Base-by-base conservation (phyloP, 2,888 invertebrate species). In the Oligia strigilis region DNA sequence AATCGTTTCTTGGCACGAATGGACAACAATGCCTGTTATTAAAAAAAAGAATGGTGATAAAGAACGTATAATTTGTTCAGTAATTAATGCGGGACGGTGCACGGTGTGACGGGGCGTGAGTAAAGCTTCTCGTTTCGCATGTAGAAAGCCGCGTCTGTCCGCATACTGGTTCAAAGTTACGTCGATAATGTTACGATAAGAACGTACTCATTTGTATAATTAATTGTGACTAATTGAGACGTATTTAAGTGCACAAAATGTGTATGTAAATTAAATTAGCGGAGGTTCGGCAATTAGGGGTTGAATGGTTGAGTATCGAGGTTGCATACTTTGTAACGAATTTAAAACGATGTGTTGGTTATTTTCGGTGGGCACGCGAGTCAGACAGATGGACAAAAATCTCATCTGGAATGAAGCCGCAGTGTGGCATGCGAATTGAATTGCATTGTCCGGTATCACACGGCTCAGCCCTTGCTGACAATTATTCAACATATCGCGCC, bases 1-100 rank as follows among this genome's bases (percentile, higher is more conserved):
- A 96, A 96, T 96, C 94, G 96, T 92, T 95, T 89, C 95, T 95
- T 96, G 90, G 93, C 96, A 97, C 96, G 96, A 96, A 96, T 94
- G 95, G 91, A 94, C 93, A 95, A 96, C 96, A 95, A 95, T 95
- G 95, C 93, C 94, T 96, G 96, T 96, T 96, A 96, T 96, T 96
- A 96, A 94, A 96, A 94, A 94, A 95, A 94, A 93, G 94, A 93
- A 93, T 92, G 94, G 94, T 94, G 95, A 96, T 96, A 95, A 95
- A 95, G 93, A 96, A 96, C 94, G 91, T 96, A 93, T 95, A 96
- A 96, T 96, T 96, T 96, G 94, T 94, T 91, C 90, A 87, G 91
- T 96, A 96, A 96, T 96, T 94, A 96, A 93, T 94, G 94, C 94
- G 93, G 91, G 91, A 92, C 93, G 92, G 94, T 95, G 95, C 95